Percentiles rank a stretch among this genome's conserved stretches.
phyloP scores from a whole-genome alignment of 2,113 vertebrate genomes.

The Tichodroma muraria region DNA sequence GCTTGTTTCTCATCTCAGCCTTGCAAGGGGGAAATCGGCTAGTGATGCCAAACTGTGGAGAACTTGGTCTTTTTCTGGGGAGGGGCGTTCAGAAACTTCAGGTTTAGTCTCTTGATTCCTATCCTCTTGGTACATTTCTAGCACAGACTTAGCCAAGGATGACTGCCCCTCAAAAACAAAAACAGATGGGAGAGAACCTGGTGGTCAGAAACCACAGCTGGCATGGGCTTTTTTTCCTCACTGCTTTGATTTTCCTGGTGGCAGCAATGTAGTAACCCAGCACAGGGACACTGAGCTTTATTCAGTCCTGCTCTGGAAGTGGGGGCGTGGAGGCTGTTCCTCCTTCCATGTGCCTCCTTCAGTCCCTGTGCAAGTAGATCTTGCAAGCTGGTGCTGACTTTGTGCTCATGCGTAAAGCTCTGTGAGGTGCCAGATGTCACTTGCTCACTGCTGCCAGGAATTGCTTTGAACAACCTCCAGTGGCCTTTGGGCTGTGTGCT shows the following conservation, averaged over 20 bases:
- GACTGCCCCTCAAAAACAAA: not conserved
- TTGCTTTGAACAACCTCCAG: not conserved
- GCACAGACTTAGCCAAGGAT: not conserved
- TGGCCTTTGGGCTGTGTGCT: not conserved
- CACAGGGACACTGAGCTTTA: not conserved
- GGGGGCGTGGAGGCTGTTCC: not conserved
- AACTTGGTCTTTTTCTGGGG: not conserved
- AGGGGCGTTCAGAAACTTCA: not conserved
- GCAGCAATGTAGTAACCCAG: not conserved
- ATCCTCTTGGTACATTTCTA: not conserved
- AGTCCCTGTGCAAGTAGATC: not conserved
- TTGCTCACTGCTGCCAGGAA: not conserved
- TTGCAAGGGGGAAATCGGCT: not conserved
- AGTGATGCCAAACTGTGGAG: not conserved
- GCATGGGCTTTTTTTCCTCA: accelerated
- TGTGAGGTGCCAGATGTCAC: not conserved
- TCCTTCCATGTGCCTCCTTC: not conserved
- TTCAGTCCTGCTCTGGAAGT: not conserved
- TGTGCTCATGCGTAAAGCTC: not conserved
- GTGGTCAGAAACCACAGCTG: not conserved
- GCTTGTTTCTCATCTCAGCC: not conserved
- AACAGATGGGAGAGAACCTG: not conserved
- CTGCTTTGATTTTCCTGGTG: not conserved
- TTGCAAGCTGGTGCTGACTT: not conserved
- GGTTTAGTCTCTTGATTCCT: not conserved